phyloP scores from a whole-genome alignment of 2,113 vertebrate species.

The Cyanoderma ruficeps region DNA sequence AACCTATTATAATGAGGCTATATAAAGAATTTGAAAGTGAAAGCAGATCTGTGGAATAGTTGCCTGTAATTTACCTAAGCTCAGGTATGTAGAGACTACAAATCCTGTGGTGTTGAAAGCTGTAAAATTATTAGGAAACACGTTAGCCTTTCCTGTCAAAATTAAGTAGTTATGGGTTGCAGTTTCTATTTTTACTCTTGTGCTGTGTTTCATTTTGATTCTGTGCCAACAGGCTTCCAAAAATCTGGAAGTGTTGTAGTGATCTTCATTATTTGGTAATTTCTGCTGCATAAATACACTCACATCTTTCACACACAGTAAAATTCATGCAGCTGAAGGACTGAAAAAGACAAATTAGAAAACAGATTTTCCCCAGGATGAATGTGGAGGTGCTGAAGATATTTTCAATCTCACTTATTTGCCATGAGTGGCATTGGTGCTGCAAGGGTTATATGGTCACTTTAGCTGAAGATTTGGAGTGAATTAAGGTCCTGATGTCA shows the following conservation, averaged over 20 bases:
- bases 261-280: neutral
- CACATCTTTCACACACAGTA: neutral
- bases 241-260: neutral
- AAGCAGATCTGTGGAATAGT: neutral
- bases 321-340: neutral
- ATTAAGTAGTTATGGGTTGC: neutral
- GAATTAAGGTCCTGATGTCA: neutral
- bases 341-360: neutral
- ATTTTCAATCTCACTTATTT: neutral
- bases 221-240: neutral
- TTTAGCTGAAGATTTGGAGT: neutral
- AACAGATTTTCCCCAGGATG: neutral
- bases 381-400: neutral
- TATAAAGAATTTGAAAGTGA: neutral
- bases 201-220: neutral
- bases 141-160: neutral
- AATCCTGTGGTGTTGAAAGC: neutral
- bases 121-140: neutral
- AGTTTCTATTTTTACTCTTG: neutral
- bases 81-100: neutral
- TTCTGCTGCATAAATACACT: neutral
- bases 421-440: accelerated
- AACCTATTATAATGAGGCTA: neutral
- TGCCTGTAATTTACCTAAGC: neutral
- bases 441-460: neutral